Conservation (phyloP, 2,888 invertebrate species). For the Pharmacophagus antenor region DNA sequence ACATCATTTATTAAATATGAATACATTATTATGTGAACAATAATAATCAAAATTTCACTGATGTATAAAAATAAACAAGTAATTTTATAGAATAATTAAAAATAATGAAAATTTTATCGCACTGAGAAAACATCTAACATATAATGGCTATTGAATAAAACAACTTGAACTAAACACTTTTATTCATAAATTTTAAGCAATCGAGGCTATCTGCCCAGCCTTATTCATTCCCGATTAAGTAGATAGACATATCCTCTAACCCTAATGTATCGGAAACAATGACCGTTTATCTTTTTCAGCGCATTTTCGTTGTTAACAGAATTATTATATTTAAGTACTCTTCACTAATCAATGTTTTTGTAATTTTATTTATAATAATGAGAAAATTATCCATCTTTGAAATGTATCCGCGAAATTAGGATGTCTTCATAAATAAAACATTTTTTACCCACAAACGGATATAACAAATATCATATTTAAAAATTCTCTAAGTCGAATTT, state of each 20-base stretch:
- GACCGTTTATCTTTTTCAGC: slow-evolving; percentile 34
- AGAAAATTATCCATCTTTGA: too few species aligned
- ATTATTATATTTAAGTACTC: slow-evolving; percentile 6
- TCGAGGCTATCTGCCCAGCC: slow-evolving; percentile 32
- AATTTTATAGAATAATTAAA: too few species aligned
- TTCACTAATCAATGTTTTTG: too few species aligned
- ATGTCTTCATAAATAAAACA: too few species aligned
- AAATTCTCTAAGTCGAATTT: too few species aligned
- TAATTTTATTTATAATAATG: too few species aligned
- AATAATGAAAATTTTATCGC: neutral
- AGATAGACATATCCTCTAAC: slow-evolving; percentile 23
- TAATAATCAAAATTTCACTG: neutral
- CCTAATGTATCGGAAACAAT: slow-evolving; percentile 34
- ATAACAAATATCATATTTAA: too few species aligned
- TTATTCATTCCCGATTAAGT: slow-evolving; percentile 33
- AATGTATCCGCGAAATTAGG: too few species aligned
- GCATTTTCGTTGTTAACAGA: slow-evolving; percentile 1
- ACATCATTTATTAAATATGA: neutral
- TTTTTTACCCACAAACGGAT: too few species aligned
- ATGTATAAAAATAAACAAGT: too few species aligned
- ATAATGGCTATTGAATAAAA: neutral
- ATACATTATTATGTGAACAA: neutral
- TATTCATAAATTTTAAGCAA: slow-evolving; percentile 23
- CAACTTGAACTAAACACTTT: neutral
- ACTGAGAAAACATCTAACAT: neutral